Evolutionary conservation across 1,140 invertebrate genomes (phyloP).

Genomic region (Drosophila oshimai): DNA sequence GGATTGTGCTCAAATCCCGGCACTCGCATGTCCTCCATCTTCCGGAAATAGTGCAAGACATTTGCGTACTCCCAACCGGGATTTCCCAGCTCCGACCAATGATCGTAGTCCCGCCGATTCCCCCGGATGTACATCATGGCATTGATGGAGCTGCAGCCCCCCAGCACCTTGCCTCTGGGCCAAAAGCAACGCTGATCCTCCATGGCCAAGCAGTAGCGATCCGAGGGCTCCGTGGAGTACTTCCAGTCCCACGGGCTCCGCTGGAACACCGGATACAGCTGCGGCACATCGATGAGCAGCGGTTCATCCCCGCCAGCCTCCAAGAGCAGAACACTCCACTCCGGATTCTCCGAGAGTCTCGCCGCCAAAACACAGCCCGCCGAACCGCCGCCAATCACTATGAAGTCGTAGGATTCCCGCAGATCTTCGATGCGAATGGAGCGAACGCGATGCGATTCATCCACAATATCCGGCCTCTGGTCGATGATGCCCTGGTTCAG

Average conservation of each 20-base stretch:
- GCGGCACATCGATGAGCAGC: conserved; percentile 88
- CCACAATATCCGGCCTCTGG: conserved; percentile 87
- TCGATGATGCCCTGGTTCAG: conserved; percentile 85
- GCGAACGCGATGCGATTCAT: conserved; percentile 84
- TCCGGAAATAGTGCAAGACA: conserved; percentile 92
- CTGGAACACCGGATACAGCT: conserved; percentile 89
- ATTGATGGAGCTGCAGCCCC: conserved; percentile 92
- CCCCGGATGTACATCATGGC: conserved; percentile 95
- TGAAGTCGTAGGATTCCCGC: conserved; percentile 87
- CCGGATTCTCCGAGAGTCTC: conserved; percentile 87
- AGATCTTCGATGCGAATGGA: conserved; percentile 83
- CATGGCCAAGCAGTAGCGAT: conserved; percentile 87
- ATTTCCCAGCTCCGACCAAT: conserved; percentile 89
- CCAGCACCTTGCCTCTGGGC: conserved; percentile 90
- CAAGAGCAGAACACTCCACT: conserved; percentile 89
- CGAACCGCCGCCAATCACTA: conserved; percentile 92
- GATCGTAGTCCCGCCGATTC: conserved; percentile 92
- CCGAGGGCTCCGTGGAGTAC: conserved; percentile 89
- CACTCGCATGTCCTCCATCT: conserved; percentile 88
- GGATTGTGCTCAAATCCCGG: conserved; percentile 82
- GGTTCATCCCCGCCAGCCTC: conserved; percentile 93
- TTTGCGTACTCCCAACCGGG: conserved; percentile 89
- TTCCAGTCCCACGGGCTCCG: conserved; percentile 90
- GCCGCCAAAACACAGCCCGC: conserved; percentile 92
- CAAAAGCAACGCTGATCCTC: conserved; percentile 86